Conservation (phyloP, 2,888 invertebrate genomes). For the Pseudanteris insignis region DNA sequence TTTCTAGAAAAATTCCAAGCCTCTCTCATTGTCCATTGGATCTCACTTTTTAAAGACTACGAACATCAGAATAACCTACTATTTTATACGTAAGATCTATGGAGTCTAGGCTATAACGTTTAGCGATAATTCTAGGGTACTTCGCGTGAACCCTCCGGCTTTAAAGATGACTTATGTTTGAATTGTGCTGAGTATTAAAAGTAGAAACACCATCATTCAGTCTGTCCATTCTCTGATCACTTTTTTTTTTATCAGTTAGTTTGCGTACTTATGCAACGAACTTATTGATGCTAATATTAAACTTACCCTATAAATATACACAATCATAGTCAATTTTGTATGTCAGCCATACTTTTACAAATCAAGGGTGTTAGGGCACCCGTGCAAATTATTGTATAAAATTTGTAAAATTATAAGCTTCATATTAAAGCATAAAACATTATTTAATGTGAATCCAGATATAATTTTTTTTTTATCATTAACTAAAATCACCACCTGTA, state of each 20-base stretch:
- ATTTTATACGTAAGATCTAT: conserved; percentile 67
- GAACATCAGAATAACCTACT: conserved; percentile 58
- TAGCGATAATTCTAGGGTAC: conserved; percentile 66
- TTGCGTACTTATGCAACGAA: background rate
- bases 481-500: too few species aligned
- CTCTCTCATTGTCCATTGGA: conserved; percentile 45
- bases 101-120: conserved; percentile 66
- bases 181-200: conserved; percentile 39
- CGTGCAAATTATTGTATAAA: too few species aligned
- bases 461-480: too few species aligned
- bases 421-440: too few species aligned
- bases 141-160: conserved; percentile 53
- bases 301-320: too few species aligned
- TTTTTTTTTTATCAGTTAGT: conserved; percentile 18
- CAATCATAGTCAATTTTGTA: too few species aligned
- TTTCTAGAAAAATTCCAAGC: conserved; percentile 10
- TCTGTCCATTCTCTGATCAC: conserved; percentile 21
- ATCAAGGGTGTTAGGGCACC: too few species aligned
- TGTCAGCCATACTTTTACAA: too few species aligned
- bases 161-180: conserved; percentile 61
- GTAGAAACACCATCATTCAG: conserved; percentile 29
- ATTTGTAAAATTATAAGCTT: too few species aligned
- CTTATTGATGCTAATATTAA: too few species aligned
- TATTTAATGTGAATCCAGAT: too few species aligned
- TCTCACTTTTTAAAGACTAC: conserved; percentile 53